Evolutionary conservation across 2,113 vertebrate genomes (phyloP), one percentile per base, ranked within the genome.

Genomic region (Sylvia atricapilla): DNA sequence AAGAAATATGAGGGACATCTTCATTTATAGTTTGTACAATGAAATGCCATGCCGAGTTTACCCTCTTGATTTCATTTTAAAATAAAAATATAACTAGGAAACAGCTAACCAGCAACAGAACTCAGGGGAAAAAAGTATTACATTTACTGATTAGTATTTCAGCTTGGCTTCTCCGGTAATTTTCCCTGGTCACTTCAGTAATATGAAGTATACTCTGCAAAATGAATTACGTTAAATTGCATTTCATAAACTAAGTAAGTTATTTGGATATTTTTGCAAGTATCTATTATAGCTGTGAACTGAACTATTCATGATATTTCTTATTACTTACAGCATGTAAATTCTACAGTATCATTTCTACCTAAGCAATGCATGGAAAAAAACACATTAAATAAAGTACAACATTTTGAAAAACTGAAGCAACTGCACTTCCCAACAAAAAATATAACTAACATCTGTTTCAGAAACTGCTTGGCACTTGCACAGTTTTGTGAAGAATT

Each of bases 361-460:
- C 39, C 35, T 73, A 80, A 79, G 69, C n/a, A 91, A 94, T 67
- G 58, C 60, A 91, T 37, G n/a, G 59, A 94, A 69, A 37, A 84
- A 95, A 95, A 19, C 10, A 56, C 12, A 85, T 78, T 81, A 62
- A 89, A 96, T 35, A 90, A 92, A 81, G 59, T 11, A 56, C 1
- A 76, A 82, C 49, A 90, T 82, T 94, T 73, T 97, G 55, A 96
- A 98, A 97, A 94, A 81, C 49, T 79, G 68, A 86, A 88, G 67
- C 11, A 94, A 96, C 25, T 92, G 78, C 68, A 96, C 64, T 96
- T 97, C 89, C 76, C 91, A 87, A 93, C 43, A 94, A 92, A 90
- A 94, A 95, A 89, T 94, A 91, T 20, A 94, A 95, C 78, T 94
- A 97, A 98, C 97, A 98, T 97, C 97, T 98, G 97, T 53, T 97